Conservation (phyloP, 2,113 vertebrate genomes). For the Odontesthes bonariensis region DNA sequence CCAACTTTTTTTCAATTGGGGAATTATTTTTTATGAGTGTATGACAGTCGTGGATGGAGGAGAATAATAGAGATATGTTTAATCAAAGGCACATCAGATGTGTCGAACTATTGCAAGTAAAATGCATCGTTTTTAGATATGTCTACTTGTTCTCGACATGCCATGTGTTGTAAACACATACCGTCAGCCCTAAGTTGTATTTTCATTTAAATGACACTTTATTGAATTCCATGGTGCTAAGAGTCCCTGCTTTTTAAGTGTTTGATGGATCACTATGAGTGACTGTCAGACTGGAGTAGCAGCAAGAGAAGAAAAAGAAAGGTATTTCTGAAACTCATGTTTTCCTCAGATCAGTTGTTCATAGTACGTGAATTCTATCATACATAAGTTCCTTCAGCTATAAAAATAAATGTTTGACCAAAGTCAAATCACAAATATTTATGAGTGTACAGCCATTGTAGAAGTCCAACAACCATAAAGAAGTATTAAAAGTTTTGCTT, state of each 20-base stretch:
- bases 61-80: slow-evolving; percentile 50
- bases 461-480: slow-evolving; percentile 14
- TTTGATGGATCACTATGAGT: slow-evolving; percentile 25
- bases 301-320: neutral
- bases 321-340: neutral
- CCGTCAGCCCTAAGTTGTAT: slow-evolving; percentile 28
- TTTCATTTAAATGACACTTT: slow-evolving; percentile 58
- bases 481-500: neutral
- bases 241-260: slow-evolving; percentile 35
- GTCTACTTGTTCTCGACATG: slow-evolving; percentile 44
- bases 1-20: no score
- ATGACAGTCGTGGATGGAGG: slow-evolving; percentile 39
- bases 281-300: slow-evolving; percentile 20
- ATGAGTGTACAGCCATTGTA: slow-evolving; percentile 42
- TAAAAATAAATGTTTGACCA: neutral
- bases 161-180: slow-evolving; percentile 74
- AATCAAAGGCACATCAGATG: slow-evolving; percentile 71
- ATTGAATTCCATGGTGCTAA: slow-evolving; percentile 48
- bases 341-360: neutral
- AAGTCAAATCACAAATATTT: neutral
- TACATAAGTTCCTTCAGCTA: neutral
- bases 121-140: slow-evolving; percentile 40
- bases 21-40: slow-evolving; percentile 30
- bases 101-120: slow-evolving; percentile 51
- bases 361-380: neutral